These are phyloP conservation scores for Leptestheria dahalacensis DNA, from an alignment of 1,140 invertebrate species.

Conservation along the genomic window DNA sequence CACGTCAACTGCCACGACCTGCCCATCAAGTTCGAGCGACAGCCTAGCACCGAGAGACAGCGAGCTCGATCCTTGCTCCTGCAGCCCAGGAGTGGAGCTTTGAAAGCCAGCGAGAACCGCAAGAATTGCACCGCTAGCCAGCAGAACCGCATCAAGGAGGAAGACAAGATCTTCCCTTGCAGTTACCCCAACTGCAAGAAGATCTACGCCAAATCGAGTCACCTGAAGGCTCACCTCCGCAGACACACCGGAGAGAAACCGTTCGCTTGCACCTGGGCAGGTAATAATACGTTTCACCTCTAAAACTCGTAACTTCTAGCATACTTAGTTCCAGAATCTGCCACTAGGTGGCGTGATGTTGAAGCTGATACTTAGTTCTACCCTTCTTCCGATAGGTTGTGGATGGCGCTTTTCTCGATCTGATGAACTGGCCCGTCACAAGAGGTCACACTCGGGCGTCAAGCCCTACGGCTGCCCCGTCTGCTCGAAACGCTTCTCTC, in stretches of 20 bases:
- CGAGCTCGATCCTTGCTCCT: neutral
- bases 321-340: no score
- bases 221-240: conserved; percentile 81
- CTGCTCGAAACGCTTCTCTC: conserved; percentile 69
- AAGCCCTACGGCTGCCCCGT: conserved; percentile 74
- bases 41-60: neutral
- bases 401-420: conserved; percentile 85
- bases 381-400: conserved; percentile 34
- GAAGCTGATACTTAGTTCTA: no score
- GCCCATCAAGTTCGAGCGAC: neutral
- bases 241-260: conserved; percentile 91
- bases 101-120: neutral
- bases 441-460: conserved; percentile 61
- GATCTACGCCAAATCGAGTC: conserved; percentile 81
- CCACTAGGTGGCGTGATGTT: no score
- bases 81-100: neutral
- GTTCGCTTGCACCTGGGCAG: conserved; percentile 75
- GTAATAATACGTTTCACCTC: conserved; percentile 21
- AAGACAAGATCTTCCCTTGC: conserved; percentile 43
- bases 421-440: conserved; percentile 74
- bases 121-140: neutral
- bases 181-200: conserved; percentile 42
- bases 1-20: neutral
- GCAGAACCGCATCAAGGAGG: conserved; percentile 18
- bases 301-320: neutral